A percentile compares a stretch with the other conserved stretches of the same genome.
Conservation (phyloP, 1,140 invertebrate species). For the Chrysomallon squamiferum region DNA sequence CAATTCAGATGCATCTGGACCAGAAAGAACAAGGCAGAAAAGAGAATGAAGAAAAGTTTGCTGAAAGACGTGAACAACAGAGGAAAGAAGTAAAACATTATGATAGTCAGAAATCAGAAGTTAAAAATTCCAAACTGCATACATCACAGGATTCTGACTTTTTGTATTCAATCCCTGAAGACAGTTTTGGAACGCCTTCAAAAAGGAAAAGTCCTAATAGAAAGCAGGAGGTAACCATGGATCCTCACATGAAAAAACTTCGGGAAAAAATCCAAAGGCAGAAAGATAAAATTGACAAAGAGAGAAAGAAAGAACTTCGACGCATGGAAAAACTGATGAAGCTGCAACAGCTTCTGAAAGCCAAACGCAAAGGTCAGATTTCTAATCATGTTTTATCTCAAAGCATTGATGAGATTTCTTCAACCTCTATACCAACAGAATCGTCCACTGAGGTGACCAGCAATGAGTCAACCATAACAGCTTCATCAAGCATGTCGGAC, state of each 20-base stretch:
- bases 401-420: conserved; percentile 42
- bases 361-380: conserved; percentile 42
- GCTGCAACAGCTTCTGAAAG: conserved; percentile 47
- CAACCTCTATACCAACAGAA: conserved; percentile 32
- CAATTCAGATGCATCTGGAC: conserved; percentile 14
- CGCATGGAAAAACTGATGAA: conserved; percentile 52
- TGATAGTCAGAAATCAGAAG: conserved; percentile 1
- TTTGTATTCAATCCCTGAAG: conserved; percentile 40
- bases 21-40: conserved; percentile 16
- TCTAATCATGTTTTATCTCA: conserved; percentile 38
- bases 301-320: conserved; percentile 38
- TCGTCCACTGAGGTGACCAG: conserved; percentile 15
- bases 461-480: conserved; percentile 26
- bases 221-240: conserved; percentile 42
- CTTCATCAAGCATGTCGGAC: conserved; percentile 1
- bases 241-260: conserved; percentile 61
- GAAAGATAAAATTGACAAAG: conserved; percentile 40
- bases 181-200: conserved; percentile 22
- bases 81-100: background rate
- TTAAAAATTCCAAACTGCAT: conserved; percentile 6
- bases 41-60: conserved; percentile 8
- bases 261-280: conserved; percentile 40
- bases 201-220: conserved; percentile 12
- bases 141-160: conserved; percentile 8
- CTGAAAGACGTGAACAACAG: conserved; percentile 10